Percentiles rank a stretch among this genome's conserved stretches.
Conservation (phyloP, 2,888 invertebrate species). For the Stenolophus ochropezus region DNA sequence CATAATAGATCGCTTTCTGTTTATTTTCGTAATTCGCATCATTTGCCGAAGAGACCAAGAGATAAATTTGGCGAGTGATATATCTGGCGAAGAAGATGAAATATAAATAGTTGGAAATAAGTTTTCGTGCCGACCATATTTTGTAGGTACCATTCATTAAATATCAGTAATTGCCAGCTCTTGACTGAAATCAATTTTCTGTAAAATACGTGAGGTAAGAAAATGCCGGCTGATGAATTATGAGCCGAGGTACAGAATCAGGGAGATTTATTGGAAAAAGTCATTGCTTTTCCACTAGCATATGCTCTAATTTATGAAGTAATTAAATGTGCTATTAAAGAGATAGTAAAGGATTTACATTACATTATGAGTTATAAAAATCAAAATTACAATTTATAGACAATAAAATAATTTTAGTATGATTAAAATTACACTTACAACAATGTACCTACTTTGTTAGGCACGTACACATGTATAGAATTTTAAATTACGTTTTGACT, state of each 20-base stretch:
- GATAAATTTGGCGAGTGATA: constrained; percentile 12
- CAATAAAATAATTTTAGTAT: background rate
- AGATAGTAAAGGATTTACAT: background rate
- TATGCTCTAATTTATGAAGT: background rate
- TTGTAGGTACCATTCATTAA: constrained; percentile 16
- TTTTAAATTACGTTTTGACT: no score
- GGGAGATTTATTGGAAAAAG: background rate
- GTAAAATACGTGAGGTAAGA: constrained; percentile 27
- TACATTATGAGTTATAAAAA: background rate
- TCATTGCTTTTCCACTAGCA: background rate
- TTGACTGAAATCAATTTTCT: constrained; percentile 33
- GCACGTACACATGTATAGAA: background rate
- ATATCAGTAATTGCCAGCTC: constrained; percentile 37
- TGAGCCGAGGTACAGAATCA: background rate
- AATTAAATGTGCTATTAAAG: background rate
- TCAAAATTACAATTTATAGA: background rate
- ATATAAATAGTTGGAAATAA: constrained; percentile 39
- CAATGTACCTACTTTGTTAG: background rate
- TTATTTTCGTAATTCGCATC: constrained; percentile 29
- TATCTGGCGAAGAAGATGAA: background rate
- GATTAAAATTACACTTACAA: background rate
- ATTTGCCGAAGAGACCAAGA: constrained; percentile 13
- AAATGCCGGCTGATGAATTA: constrained; percentile 5
- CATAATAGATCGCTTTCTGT: constrained; percentile 17
- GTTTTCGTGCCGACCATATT: constrained; percentile 16